Percentiles rank a stretch among this genome's conserved stretches.
These are phyloP conservation scores for Platichthys stellatus DNA, from an alignment of 2,113 vertebrate species.

Conservation along the genomic window DNA sequence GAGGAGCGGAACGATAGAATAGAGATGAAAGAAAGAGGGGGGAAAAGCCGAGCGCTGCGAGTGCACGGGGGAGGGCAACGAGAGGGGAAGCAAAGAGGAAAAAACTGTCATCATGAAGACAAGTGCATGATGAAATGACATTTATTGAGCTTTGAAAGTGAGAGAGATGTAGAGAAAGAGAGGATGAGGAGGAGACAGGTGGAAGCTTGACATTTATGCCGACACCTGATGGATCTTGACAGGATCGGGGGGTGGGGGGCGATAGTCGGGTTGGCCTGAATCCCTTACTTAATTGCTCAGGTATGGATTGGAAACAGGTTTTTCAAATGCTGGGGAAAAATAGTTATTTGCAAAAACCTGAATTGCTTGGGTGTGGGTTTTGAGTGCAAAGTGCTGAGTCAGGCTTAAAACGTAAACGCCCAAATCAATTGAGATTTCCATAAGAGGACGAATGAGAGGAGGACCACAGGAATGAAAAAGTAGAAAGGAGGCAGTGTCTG, in stretches of 20 bases:
- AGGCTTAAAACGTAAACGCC: slow-evolving; percentile 48
- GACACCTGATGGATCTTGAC: slow-evolving; percentile 68
- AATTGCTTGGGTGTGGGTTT: slow-evolving; percentile 26
- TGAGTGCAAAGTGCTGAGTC: slow-evolving; percentile 57
- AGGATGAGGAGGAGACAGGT: slow-evolving; percentile 58
- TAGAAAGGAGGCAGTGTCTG: slow-evolving; percentile 46
- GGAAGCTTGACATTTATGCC: slow-evolving; percentile 76
- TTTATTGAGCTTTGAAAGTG: slow-evolving; percentile 76
- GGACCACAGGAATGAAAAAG: slow-evolving; percentile 46
- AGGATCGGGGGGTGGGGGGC: slow-evolving; percentile 40
- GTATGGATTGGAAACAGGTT: slow-evolving; percentile 44
- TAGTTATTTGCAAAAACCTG: slow-evolving; percentile 36
- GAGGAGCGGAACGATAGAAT: slow-evolving; percentile 64
- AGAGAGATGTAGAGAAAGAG: slow-evolving; percentile 65
- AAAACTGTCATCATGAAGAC: slow-evolving; percentile 76
- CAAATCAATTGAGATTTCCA: slow-evolving; percentile 59
- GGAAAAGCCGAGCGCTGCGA: slow-evolving; percentile 55
- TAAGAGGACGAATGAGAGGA: slow-evolving; percentile 58
- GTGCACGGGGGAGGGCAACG: slow-evolving; percentile 64
- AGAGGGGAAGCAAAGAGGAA: slow-evolving; percentile 31
- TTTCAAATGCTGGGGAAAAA: slow-evolving; percentile 38
- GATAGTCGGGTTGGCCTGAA: slow-evolving; percentile 21
- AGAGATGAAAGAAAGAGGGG: slow-evolving; percentile 69
- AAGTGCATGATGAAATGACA: slow-evolving; percentile 82
- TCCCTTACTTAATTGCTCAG: slow-evolving; percentile 51